Base-by-base conservation (phyloP, 1,140 invertebrate genomes). In the Rhyzopertha dominica region DNA sequence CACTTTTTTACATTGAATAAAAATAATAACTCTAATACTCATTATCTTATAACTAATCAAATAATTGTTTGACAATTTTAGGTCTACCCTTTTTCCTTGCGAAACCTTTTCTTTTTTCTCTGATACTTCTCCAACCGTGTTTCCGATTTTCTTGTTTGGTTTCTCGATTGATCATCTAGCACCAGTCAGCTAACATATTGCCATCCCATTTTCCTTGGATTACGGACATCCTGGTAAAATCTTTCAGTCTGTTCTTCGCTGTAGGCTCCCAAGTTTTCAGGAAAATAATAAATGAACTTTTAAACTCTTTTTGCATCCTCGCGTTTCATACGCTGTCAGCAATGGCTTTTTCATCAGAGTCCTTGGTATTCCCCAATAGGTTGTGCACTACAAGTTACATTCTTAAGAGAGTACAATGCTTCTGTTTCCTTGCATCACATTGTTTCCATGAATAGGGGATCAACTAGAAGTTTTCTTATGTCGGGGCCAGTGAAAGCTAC, bases 111-210 rank as follows among this genome's bases (percentile, higher is more conserved):
- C n/a, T n/a, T n/a, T n/a, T n/a, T n/a, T n/a, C n/a, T n/a, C n/a
- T n/a, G n/a, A n/a, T n/a, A n/a, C n/a, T n/a, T n/a, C n/a, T n/a
- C n/a, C n/a, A n/a, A n/a, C n/a, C n/a, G n/a, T n/a, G n/a, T n/a
- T n/a, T n/a, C n/a, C n/a, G 41, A 18, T 36, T 37, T 36, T 12
- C 16, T 37, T 22, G 4, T 20, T 22, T 19, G 24, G 36, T 19
- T 23, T 38, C 14, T 20, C 12, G 4, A n/a, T 14, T 20, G 19
- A 28, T 18, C 26, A 20, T 51, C 38, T 20, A 58, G 34, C 53
- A 61, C 39, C 54, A 58, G 46, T 61, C 56, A n/a, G 53, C 51
- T 47, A 57, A 47, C 50, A 62, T 59, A 34, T 51, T 35, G 12
- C 8, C 1, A 41, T 56, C 42, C 48, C 39, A 58, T 45, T 46